These are phyloP conservation scores for Drosophila formosana DNA, from an alignment of 2,888 invertebrate species.

Conservation along the genomic window DNA sequence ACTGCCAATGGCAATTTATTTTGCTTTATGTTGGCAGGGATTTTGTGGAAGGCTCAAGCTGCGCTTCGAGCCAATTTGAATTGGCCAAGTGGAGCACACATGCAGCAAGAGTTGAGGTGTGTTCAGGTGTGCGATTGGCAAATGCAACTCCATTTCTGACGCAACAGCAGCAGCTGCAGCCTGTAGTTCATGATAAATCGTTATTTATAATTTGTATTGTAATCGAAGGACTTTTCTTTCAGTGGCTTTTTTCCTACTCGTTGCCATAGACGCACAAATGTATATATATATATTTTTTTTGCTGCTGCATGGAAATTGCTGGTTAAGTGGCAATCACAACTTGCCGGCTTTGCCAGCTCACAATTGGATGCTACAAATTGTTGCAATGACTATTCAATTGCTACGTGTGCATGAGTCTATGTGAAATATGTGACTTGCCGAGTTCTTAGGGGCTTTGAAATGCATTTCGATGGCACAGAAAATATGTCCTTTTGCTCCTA, in stretches of 20 bases:
- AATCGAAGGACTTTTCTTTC: constrained; percentile 51
- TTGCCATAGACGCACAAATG: background rate
- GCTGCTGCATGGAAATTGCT: constrained; percentile 36
- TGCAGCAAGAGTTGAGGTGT: constrained; percentile 23
- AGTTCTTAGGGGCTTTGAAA: constrained; percentile 11
- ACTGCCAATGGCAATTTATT: constrained; percentile 71
- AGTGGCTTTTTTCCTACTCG: constrained; percentile 7
- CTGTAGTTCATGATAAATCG: constrained; percentile 68
- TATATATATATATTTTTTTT: background rate
- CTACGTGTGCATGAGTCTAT: background rate
- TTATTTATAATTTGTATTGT: constrained; percentile 79
- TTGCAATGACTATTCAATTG: constrained; percentile 23
- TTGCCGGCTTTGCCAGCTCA: constrained; percentile 11
- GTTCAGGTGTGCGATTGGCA: constrained; percentile 77
- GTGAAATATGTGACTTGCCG: background rate
- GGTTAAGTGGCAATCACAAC: constrained; percentile 55
- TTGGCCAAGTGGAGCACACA: constrained; percentile 39
- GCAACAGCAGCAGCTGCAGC: constrained; percentile 41
- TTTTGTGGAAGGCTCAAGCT: constrained; percentile 34
- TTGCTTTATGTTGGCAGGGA: constrained; percentile 43
- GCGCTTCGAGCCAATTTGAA: constrained; percentile 23
- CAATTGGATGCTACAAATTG: constrained; percentile 13
- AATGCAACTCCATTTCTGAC: constrained; percentile 43
- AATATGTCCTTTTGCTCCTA: background rate
- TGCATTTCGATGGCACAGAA: constrained; percentile 6